phyloP scores from a whole-genome alignment of 2,888 invertebrate genomes.

The Melinopterus prodromus region DNA sequence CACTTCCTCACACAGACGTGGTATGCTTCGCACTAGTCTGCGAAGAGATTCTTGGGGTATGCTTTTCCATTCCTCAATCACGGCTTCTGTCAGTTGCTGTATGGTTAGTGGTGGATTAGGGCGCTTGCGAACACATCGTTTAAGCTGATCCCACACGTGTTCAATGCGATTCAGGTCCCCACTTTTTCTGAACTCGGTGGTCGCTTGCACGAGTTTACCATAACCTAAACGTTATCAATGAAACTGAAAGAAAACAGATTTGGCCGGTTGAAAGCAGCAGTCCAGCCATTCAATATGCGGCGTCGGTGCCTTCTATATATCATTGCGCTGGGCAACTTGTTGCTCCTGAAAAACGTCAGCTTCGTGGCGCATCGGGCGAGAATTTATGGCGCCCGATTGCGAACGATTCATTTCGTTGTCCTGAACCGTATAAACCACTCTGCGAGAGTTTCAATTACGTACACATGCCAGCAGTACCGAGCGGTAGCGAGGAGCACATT shows the following conservation, averaged over 20 bases:
- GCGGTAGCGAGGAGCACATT: not conserved
- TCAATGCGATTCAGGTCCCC: no score
- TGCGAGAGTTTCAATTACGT: not conserved
- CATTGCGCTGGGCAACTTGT: not conserved
- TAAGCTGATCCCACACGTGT: no score
- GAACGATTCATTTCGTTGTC: not conserved
- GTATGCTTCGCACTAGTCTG: no score
- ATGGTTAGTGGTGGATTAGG: no score
- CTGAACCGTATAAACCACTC: not conserved
- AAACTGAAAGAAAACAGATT: not conserved
- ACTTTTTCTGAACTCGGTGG: no score
- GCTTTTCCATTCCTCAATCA: no score
- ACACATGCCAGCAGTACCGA: not conserved
- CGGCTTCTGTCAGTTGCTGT: no score
- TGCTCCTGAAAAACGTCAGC: conserved; percentile 4
- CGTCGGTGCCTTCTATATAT: not conserved
- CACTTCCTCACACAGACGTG: no score
- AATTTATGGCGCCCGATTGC: not conserved
- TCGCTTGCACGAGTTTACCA: no score
- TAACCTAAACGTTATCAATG: not conserved
- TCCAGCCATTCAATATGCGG: not conserved
- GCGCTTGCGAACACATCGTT: no score
- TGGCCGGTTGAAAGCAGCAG: not conserved
- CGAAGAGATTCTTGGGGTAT: no score
- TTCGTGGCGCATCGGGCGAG: not conserved